Evolutionary conservation across 53 echinoderm and acorn worm species (phyloP).

Genomic region (Holothuria scabra): DNA sequence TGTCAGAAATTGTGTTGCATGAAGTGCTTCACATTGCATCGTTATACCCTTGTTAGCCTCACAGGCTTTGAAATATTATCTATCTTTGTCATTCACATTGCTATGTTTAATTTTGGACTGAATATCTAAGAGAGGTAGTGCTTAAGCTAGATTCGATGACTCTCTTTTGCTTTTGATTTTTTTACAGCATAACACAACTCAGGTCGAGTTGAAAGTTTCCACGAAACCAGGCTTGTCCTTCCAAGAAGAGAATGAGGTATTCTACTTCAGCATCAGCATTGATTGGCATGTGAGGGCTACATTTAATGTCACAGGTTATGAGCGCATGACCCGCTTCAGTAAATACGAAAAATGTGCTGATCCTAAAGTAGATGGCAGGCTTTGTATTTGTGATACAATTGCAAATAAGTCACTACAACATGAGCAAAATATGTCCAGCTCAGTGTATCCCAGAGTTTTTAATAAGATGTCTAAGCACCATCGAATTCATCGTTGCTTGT

Average conservation of each 20-base stretch:
- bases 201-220: constrained; percentile 66
- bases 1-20: too few species aligned
- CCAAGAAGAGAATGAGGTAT: constrained; percentile 60
- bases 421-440: background rate
- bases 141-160: background rate
- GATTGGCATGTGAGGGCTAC: background rate
- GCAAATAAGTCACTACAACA: background rate
- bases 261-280: constrained; percentile 61
- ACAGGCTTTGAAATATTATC: too few species aligned
- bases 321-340: constrained; percentile 77
- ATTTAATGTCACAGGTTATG: constrained; percentile 66
- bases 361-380: constrained; percentile 55
- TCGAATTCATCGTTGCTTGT: background rate
- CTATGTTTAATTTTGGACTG: too few species aligned
- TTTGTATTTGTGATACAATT: constrained; percentile 65
- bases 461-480: constrained; percentile 2
- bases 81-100: too few species aligned
- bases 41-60: too few species aligned
- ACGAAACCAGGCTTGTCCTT: constrained; percentile 58
- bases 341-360: constrained; percentile 74
- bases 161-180: background rate
- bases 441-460: constrained; percentile 2
- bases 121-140: too few species aligned
- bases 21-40: too few species aligned
- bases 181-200: constrained; percentile 45